Base-by-base conservation (phyloP, 2,113 vertebrate genomes). In the Jaculus jaculus region DNA sequence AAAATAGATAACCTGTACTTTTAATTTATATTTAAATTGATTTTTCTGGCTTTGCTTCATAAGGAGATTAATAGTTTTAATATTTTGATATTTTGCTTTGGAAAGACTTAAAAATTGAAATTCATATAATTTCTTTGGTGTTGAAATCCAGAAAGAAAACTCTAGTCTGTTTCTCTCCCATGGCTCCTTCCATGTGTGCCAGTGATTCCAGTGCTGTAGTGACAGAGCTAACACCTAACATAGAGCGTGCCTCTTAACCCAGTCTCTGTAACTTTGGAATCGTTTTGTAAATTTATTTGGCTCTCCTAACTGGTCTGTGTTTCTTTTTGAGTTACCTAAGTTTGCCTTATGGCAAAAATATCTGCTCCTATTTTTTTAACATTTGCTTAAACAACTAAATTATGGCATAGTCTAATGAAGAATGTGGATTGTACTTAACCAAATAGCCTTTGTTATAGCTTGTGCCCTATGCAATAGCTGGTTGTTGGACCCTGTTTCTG, bases 11-110 rank as follows among this genome's bases (percentile, higher is more conserved):
- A 98, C 93, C 96, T 94, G 95, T 93, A 92, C 95, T 87, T 96
- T 97, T 97, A 94, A 96, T 95, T 94, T 65, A 68, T 97, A 94
- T 97, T 96, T 94, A 97, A 97, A 85, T 96, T 97, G 94, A 97
- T 98, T 6, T 97, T 97, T 97, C 97, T 96, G 96, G 97, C 98
- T 98, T 98, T 98, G 98, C 98, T 98, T 98, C 95, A 61, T 96
- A 96, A 98, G 96, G 97, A 98, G 94, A 96, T 97, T 92, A 97
- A 95, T 87, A 90, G 68, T 84, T 90, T 58, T 96, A 95, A 98
- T 96, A 97, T 75, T 90, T 93, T 97, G 96, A 81, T 96, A 92
- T 96, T 98, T 97, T 96, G 90, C 96, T 95, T 96, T 97, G 96
- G 91, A 96, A 95, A 96, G 92, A 93, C 39, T 78, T 97, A 94